Base-by-base conservation (phyloP, 2,888 invertebrate genomes). In the Eristalis intricaria region DNA sequence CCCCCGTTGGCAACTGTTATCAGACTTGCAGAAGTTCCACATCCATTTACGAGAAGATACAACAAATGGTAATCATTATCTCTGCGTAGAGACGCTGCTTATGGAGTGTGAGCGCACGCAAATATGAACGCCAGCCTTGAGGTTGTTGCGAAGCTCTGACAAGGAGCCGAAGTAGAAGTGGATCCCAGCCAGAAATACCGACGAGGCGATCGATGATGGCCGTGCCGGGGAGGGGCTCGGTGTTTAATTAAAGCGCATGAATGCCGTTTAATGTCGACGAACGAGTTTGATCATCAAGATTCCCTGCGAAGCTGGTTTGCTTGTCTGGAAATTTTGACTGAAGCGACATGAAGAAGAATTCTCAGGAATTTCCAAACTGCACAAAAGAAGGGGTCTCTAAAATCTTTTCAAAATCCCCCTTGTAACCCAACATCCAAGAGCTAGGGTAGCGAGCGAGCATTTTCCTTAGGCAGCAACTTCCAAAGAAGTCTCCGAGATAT, bases 261-360 rank as follows among this genome's bases (percentile, higher is more conserved):
- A 84, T 80, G 71, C 81, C 81, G 76, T 81, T 81, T 68, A 43
- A 58, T 15, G 56, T 40, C 32, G 65, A 70, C 66, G 78, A 86
- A 86, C 83, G 66, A 86, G 86, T 83, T 83, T 68, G 60, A 64
- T 38, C 60, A 61, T 26, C 35, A 69, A 69, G 43, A 58, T 66
- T 63, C 65, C 71, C 60, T 50, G 26, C 56, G 66, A 60, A 81
- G 80, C 50, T 50, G 50, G 50, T 50, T 50, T 50, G 50, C 1
- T 32, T 8, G 50, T 19, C 19, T 50, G 19, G 19, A 4, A 50
- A 19, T 13, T 38, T 32, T 13, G 10, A 38, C 38, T 2, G 13
- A 38, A 38, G 13, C 38, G 38, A 38, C 10, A 10, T 35, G 32
- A 32, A 32, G 32, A 32, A 2, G 23, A 15, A 60, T 60, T 60